These are phyloP conservation scores for Siphamia tubifer DNA, from an alignment of 2,113 vertebrate genomes.

Conservation along the genomic window DNA sequence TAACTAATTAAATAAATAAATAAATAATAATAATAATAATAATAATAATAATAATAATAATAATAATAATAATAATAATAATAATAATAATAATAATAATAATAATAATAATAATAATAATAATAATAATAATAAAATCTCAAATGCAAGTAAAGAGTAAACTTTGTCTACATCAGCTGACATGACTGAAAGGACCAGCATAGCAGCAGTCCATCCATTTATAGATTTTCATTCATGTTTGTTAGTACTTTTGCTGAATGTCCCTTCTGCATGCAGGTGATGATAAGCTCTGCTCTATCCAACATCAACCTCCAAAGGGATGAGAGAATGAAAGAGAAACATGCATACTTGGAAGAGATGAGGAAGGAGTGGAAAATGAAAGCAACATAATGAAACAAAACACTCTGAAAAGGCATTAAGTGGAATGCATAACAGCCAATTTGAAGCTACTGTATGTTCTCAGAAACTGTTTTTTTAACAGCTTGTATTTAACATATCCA, in stretches of 20 bases:
- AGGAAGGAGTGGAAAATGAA: not conserved
- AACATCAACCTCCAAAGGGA: slow-evolving; percentile 14
- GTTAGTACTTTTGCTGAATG: not conserved
- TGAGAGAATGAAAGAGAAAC: slow-evolving; percentile 1
- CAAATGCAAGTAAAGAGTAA: not conserved
- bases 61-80: too few species aligned
- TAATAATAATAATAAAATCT: too few species aligned
- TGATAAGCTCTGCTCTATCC: slow-evolving; percentile 20
- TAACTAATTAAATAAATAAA: too few species aligned
- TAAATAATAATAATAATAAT: too few species aligned
- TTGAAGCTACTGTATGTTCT: slow-evolving; percentile 33
- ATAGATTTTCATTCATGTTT: slow-evolving; percentile 7
- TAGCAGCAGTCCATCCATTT: not conserved
- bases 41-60: too few species aligned
- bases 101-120: too few species aligned
- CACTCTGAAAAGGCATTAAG: slow-evolving; percentile 33
- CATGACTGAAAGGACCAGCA: not conserved
- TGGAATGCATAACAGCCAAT: slow-evolving; percentile 43
- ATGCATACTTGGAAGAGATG: not conserved
- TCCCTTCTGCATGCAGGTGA: not conserved
- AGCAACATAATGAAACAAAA: not conserved
- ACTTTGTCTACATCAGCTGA: not conserved
- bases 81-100: too few species aligned
- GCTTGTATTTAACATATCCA: slow-evolving; percentile 61
- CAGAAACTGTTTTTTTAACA: slow-evolving; percentile 31